Evolutionary conservation across 2,888 invertebrate species (phyloP), one percentile per base, ranked within the genome.

Genomic region (Cryptocephalus primarius): DNA sequence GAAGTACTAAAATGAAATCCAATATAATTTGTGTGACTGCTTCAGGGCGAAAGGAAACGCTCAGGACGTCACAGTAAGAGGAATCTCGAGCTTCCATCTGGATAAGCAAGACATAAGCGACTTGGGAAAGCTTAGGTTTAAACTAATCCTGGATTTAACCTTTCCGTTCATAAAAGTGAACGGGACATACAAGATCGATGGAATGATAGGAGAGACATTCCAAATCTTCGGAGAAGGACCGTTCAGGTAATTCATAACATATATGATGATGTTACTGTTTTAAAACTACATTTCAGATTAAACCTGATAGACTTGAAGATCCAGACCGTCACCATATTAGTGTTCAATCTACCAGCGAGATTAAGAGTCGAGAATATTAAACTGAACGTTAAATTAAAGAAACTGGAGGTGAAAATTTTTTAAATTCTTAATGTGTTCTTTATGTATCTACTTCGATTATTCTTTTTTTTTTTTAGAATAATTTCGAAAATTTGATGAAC

Each of bases 401-500:
- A 60, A 53, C 51, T 68, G 39, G 58, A 65, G 55, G 68, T 67
- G 52, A 57, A 55, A 50, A 40, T 14, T 8, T 41, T n/a, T 8
- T 31, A 32, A 13, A n/a, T 42, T 6, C 4, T 9, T 40, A 40
- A 44, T 14, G 8, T 32, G 12, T 32, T 3, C 4, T 41, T 11
- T 32, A 14, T 31, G 12, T 4, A 12, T 14, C n/a, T n/a, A n/a
- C n/a, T n/a, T n/a, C n/a, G 38, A 40, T 43, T 40, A 4, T 22
- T 39, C 40, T 13, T 39, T 11, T 11, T 49, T 48, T 66, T 63
- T 40, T 52, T 2, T 22, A 71, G 70, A 68, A 67, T 50, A 55
- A 65, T 38, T 70, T 71, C 49, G 63, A 66, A 12, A 68, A 68
- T 48, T 54, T 71, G 22, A 68, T 71, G 66, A 61, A 63, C 34